Base-by-base conservation (phyloP, 2,113 vertebrate genomes). In the Cathartes aura region DNA sequence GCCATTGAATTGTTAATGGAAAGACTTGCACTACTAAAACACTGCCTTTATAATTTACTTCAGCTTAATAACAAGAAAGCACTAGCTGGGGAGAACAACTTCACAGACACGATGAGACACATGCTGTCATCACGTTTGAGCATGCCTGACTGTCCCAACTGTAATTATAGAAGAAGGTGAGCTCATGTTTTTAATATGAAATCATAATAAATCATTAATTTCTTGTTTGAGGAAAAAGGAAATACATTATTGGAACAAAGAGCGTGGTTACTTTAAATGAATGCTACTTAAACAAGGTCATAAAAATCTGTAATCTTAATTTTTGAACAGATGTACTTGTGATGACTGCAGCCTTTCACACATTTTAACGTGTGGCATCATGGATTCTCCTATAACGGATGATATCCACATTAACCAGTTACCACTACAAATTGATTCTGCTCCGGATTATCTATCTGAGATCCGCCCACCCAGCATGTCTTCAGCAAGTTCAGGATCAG, bases 261-360 rank as follows among this genome's bases (percentile, higher is more conserved):
- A 84, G 8, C 66, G 34, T 70, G 34, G 34, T 95, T 94, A 43
- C 43, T 94, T 93, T 30, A 81, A 83, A 47, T 47, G 22, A 91
- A 55, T 82, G 36, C 21, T 83, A 10, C 13, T 85, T 75, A 32
- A 94, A n/a, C 18, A 59, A 52, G 12, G 19, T 79, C 8, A 38
- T 85, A 83, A 45, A 90, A 60, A 43, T 40, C 14, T 68, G 17
- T 72, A 29, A 91, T 87, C 71, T 95, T 84, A 68, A 71, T 94
- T 96, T 89, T 95, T 93, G 20, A 83, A 58, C 98, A 99, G 99
- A 96, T 99, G 99, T 97, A 99, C 99, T 32, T 99, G 99, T 84
- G 99, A 99, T 38, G 99, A 99, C 99, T 99, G 99, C 97, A 99
- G 99, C 95, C 99, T 99, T 80, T 99, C 99, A 26, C 99, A 99